A percentile compares a stretch with the other conserved stretches of the same genome.
Evolutionary conservation across 2,113 vertebrate genomes (phyloP).

Genomic region (Bothrops jararaca): DNA sequence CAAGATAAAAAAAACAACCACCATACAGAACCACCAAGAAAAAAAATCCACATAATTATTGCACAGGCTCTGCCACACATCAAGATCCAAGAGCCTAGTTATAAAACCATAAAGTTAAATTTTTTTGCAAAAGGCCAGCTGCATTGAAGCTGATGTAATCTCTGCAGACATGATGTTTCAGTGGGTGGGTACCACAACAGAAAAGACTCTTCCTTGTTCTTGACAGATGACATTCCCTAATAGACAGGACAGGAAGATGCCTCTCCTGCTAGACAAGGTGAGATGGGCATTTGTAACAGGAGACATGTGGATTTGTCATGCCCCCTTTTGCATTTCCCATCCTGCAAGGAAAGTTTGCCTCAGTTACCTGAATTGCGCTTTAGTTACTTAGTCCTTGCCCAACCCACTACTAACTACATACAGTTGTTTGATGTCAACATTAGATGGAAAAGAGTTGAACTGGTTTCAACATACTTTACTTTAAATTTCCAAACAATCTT

Average conservation of each 20-base stretch:
- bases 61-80: not conserved
- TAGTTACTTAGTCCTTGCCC: not conserved
- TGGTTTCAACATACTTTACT: not conserved
- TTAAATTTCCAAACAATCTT: not conserved
- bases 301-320: not conserved
- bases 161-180: not conserved
- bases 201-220: not conserved
- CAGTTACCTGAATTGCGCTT: not conserved
- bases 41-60: not conserved
- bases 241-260: not conserved
- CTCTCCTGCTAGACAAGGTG: not conserved
- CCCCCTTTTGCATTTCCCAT: not conserved
- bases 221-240: not conserved
- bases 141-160: not conserved
- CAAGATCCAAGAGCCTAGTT: not conserved
- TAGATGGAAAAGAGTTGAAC: not conserved
- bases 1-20: not conserved
- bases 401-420: not conserved
- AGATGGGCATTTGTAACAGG: not conserved
- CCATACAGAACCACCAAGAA: not conserved
- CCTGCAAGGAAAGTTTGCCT: not conserved
- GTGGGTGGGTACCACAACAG: not conserved
- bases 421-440: not conserved
- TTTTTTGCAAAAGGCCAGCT: not conserved
- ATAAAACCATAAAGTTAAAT: not conserved